Evolutionary conservation across 30 jellyfish, hydroid and myxozoan species (phyloP).

Genomic region (Aurelia coerulea): DNA sequence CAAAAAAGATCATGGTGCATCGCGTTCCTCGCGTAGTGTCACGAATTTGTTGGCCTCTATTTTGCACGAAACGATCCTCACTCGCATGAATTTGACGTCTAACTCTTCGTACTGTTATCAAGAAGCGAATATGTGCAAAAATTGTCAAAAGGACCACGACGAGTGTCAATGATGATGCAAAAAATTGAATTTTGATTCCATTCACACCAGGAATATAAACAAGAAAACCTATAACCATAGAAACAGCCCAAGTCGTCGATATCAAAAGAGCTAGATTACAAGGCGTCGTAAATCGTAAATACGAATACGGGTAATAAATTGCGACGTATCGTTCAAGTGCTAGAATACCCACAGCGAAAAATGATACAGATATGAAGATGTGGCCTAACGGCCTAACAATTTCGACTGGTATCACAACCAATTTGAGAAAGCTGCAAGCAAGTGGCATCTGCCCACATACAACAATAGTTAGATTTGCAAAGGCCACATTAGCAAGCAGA

Average conservation of each 20-base stretch:
- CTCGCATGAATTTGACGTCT: not conserved
- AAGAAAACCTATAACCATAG: not conserved
- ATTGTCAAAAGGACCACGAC: not conserved
- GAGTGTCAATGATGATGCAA: not conserved
- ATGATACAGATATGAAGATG: not conserved
- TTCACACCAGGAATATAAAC: not conserved
- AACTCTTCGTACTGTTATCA: not conserved
- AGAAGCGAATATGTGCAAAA: not conserved
- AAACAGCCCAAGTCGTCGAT: not conserved
- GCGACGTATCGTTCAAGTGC: slow-evolving; percentile 20
- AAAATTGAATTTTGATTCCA: not conserved
- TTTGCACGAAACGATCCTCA: slow-evolving; percentile 5
- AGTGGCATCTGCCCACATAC: slow-evolving; percentile 5
- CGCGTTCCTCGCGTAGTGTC: slow-evolving; percentile 11
- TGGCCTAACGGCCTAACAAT: not conserved
- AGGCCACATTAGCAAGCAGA: not conserved
- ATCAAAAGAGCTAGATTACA: not conserved
- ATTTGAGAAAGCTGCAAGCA: too few species aligned
- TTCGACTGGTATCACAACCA: not conserved
- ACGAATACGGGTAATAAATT: slow-evolving; percentile 19
- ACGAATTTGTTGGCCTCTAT: not conserved
- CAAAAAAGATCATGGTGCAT: not conserved
- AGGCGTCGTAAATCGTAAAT: slow-evolving; percentile 1
- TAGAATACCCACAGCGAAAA: not conserved
- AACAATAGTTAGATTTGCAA: slow-evolving; percentile 3